phyloP scores from a whole-genome alignment of 1,140 invertebrate species.

The Amyelois transitella region DNA sequence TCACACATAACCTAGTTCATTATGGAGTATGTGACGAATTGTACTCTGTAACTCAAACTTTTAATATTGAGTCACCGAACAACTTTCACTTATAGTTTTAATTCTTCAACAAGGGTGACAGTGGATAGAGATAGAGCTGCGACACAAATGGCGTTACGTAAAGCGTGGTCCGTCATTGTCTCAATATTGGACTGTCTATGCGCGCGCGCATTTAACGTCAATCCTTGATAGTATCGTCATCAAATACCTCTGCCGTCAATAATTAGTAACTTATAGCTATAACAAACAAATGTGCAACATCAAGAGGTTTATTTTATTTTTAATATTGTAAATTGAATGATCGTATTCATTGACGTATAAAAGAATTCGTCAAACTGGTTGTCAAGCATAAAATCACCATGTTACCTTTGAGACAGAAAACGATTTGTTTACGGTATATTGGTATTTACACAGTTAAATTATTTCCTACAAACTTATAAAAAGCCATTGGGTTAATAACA shows the following conservation, averaged over 20 bases:
- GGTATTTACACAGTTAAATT: no score
- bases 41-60: background rate
- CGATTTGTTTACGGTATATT: no score
- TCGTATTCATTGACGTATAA: no score
- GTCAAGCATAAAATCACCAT: no score
- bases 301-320: no score
- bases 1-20: background rate
- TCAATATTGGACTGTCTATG: constrained; percentile 66
- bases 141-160: constrained; percentile 58
- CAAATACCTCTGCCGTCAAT: constrained; percentile 38
- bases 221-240: constrained; percentile 63
- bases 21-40: constrained; percentile 2
- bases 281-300: constrained; percentile 42
- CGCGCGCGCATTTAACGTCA: constrained; percentile 68
- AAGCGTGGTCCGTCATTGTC: constrained; percentile 62
- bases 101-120: constrained; percentile 48
- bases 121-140: constrained; percentile 28
- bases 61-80: constrained; percentile 14
- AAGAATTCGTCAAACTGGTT: no score
- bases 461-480: no score
- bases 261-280: constrained; percentile 48
- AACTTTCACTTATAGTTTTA: constrained; percentile 59
- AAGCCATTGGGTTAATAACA: no score
- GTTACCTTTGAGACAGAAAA: no score
- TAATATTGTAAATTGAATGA: no score